phyloP scores from a whole-genome alignment of 2,797 vertebrate species.

The Hoplostethus atlanticus region DNA sequence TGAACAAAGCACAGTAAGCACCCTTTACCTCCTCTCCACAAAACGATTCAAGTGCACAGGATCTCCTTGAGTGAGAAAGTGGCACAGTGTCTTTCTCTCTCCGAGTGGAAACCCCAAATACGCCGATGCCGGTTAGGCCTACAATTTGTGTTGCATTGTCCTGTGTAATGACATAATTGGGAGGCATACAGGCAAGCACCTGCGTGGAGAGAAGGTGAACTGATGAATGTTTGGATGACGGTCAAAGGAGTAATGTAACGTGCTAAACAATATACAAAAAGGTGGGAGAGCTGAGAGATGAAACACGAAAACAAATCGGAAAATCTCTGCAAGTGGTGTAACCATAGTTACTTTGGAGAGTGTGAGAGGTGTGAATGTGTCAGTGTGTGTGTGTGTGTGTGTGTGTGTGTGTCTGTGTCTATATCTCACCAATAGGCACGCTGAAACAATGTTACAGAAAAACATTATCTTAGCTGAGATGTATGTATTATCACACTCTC shows the following conservation, averaged over 20 bases:
- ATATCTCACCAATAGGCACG: no score
- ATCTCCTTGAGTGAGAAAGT: no score
- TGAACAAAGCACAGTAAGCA: no score
- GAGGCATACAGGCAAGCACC: background rate
- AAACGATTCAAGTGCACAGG: no score
- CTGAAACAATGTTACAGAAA: background rate
- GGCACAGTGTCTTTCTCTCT: no score
- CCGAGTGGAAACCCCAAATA: background rate
- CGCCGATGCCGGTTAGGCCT: background rate
- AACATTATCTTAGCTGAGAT: background rate
- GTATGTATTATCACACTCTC: background rate
- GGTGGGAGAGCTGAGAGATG: no score
- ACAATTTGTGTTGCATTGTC: background rate
- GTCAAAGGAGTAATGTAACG: background rate
- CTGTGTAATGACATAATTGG: background rate
- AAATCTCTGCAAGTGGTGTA: background rate
- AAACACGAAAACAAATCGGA: background rate
- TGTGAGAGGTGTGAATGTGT: constrained; percentile 3
- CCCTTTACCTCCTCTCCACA: no score
- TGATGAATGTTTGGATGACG: background rate
- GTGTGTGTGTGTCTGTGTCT: background rate
- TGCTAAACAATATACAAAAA: background rate
- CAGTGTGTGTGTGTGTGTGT: constrained; percentile 6
- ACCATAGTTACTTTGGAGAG: background rate
- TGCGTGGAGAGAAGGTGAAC: background rate